Evolutionary conservation across 2,113 vertebrate species (phyloP).

Genomic region (Hydrolagus affinis): DNA sequence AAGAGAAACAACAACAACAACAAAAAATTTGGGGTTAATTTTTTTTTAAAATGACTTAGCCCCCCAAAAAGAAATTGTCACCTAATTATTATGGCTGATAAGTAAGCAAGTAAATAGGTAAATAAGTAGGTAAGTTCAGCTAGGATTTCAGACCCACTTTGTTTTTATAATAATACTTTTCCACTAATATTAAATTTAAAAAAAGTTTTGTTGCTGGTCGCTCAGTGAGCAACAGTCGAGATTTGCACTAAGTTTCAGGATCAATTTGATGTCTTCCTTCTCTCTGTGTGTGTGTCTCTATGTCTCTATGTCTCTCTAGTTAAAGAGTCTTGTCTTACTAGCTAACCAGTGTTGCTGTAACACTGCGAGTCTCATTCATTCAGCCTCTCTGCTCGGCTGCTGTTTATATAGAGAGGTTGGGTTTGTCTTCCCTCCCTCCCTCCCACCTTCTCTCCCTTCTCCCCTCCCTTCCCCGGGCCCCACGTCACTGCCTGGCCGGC

Average conservation of each 20-base stretch:
- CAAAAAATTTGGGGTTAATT: too few relatives aligned
- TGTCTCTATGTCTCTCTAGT: neutral
- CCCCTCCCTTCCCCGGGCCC: neutral
- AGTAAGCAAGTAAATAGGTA: too few relatives aligned
- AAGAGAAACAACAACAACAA: too few relatives aligned
- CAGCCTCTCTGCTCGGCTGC: neutral
- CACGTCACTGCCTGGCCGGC: slow-evolving; percentile 18
- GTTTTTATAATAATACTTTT: neutral
- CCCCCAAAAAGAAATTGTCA: too few relatives aligned
- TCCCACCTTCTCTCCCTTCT: neutral
- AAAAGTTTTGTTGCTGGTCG: neutral
- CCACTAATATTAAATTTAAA: neutral
- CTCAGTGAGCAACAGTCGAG: slow-evolving; percentile 4
- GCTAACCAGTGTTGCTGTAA: neutral
- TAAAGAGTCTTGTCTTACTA: neutral
- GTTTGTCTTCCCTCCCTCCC: neutral
- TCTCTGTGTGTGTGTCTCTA: too few relatives aligned
- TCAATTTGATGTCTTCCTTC: neutral
- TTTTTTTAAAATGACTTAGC: too few relatives aligned
- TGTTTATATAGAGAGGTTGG: neutral
- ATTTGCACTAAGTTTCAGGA: neutral
- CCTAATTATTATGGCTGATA: neutral
- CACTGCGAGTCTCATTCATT: slow-evolving; percentile 16
- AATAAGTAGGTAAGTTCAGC: neutral
- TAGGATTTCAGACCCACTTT: neutral